Percentiles rank a stretch among this genome's conserved stretches.
phyloP scores from a whole-genome alignment of 2,888 invertebrate species.

The Cecidostiba fungosa region DNA sequence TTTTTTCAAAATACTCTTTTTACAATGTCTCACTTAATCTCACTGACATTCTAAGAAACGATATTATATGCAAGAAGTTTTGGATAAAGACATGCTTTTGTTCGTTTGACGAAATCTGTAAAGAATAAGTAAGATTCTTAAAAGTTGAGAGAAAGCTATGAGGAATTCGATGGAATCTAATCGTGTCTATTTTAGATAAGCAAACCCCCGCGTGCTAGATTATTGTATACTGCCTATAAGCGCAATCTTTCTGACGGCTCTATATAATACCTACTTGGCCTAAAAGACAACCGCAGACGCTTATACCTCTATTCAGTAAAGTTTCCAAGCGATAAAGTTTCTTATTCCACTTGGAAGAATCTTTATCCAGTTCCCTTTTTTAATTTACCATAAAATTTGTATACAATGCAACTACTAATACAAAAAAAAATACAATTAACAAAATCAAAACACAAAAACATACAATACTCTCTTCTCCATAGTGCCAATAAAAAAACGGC shows the following conservation, averaged over 20 bases:
- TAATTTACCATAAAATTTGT: too few relatives aligned
- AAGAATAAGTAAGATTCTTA: background rate
- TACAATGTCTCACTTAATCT: background rate
- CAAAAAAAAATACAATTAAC: background rate
- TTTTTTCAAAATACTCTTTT: background rate
- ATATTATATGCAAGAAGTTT: too few relatives aligned
- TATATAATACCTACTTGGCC: background rate
- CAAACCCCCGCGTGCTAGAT: background rate
- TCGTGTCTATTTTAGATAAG: slow-evolving; percentile 33
- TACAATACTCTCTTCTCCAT: background rate
- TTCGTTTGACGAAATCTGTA: background rate
- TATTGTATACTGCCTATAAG: slow-evolving; percentile 5
- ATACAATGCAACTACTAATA: too few relatives aligned
- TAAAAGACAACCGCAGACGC: background rate
- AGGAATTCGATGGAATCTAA: slow-evolving; percentile 27
- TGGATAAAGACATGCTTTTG: too few relatives aligned
- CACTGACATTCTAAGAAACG: too few relatives aligned
- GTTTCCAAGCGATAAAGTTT: background rate
- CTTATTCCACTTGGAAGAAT: background rate
- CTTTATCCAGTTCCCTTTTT: background rate
- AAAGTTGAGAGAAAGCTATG: background rate
- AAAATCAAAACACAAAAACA: background rate
- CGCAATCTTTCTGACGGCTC: background rate
- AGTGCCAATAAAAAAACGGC: background rate
- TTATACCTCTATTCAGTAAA: background rate